phyloP scores from a whole-genome alignment of 2,797 vertebrate genomes.

The Leptatherina wallacei region DNA sequence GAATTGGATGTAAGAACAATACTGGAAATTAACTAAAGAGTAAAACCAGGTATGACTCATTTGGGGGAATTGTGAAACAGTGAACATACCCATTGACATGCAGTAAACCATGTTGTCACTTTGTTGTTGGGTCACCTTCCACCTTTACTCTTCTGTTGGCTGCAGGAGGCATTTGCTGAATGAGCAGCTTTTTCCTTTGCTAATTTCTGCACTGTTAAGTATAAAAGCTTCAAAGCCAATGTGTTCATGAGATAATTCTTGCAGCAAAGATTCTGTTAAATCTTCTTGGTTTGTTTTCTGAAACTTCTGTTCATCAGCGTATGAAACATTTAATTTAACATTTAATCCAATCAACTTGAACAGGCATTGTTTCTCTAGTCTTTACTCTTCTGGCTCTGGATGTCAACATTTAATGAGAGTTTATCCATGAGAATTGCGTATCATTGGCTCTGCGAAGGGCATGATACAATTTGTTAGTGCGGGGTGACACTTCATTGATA shows the following conservation, averaged over 20 bases:
- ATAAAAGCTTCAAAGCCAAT: conserved; percentile 48
- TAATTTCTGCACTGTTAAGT: conserved; percentile 53
- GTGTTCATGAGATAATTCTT: conserved; percentile 67
- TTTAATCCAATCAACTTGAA: conserved; percentile 43
- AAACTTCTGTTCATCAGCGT: conserved; percentile 57
- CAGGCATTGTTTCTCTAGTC: conserved; percentile 23
- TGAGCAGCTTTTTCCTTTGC: conserved; percentile 49
- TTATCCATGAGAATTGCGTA: conserved; percentile 2
- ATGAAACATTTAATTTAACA: conserved; percentile 41
- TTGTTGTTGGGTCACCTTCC: conserved; percentile 10
- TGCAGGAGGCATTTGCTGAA: conserved; percentile 47
- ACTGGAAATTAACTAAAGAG: neutral
- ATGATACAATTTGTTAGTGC: conserved; percentile 23
- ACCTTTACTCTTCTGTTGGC: conserved; percentile 36
- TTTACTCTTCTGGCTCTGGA: conserved; percentile 22
- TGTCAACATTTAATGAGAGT: conserved; percentile 39
- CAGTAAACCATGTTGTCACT: conserved; percentile 37
- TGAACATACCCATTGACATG: neutral
- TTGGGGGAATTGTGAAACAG: neutral
- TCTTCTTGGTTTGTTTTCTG: conserved; percentile 59
- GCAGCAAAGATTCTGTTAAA: conserved; percentile 71
- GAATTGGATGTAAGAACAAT: neutral
- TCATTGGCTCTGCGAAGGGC: conserved; percentile 39
- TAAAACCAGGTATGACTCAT: neutral
- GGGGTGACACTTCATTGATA: neutral